Evolutionary conservation across 2,888 invertebrate genomes (phyloP).

Genomic region (Caenorhabditis sp.): DNA sequence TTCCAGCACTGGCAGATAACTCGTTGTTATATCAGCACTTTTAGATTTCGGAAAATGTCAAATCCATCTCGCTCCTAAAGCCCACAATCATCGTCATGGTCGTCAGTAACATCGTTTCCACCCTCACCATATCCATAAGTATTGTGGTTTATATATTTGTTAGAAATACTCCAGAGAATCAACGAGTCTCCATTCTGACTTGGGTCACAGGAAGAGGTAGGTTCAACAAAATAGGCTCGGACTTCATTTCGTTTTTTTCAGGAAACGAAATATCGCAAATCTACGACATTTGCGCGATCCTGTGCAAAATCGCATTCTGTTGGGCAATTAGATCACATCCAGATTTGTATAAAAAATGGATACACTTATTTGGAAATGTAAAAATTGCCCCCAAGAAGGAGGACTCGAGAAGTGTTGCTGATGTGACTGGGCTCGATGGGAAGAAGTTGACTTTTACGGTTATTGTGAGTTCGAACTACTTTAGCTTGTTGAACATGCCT

Average conservation of each 20-base stretch:
- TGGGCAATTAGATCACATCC: conserved; percentile 52
- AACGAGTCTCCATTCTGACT: conserved; percentile 28
- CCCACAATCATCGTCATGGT: conserved; percentile 40
- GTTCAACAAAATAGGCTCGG: not conserved
- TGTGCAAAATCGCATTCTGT: conserved; percentile 54
- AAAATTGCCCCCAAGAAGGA: conserved; percentile 38
- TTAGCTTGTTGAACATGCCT: too few species aligned
- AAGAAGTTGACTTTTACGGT: conserved; percentile 46
- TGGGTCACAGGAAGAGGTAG: conserved; percentile 49
- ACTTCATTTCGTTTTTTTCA: not conserved
- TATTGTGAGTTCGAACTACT: conserved; percentile 57
- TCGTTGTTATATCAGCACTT: not conserved
- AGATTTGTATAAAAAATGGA: conserved; percentile 42
- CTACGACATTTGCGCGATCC: conserved; percentile 47
- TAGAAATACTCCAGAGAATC: conserved; percentile 40
- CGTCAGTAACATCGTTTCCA: conserved; percentile 42
- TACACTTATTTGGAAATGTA: conserved; percentile 14
- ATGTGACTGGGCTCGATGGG: conserved; percentile 36
- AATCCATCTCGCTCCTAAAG: conserved; percentile 45
- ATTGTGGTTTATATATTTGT: conserved; percentile 30
- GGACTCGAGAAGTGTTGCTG: not conserved
- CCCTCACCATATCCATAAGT: conserved; percentile 28
- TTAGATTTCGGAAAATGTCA: conserved; percentile 54
- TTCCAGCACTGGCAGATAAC: too few species aligned
- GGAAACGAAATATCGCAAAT: conserved; percentile 57